Base-by-base conservation (phyloP, 1,140 invertebrate species). In the Cepaea nemoralis region DNA sequence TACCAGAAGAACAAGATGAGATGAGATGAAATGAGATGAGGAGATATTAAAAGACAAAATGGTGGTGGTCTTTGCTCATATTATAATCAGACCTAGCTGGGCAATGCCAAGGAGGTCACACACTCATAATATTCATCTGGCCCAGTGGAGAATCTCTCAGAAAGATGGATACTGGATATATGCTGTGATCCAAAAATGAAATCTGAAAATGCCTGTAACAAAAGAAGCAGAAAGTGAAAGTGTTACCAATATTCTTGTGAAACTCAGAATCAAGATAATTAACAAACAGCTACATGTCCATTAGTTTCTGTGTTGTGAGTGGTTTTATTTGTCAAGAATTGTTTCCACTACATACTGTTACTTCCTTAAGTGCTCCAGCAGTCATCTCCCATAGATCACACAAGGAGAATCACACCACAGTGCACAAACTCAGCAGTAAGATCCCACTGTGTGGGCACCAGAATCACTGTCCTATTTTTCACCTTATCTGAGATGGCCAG, bases 151-250 rank as follows among this genome's bases (percentile, higher is more conserved):
- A 91, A 88, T 50, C 91, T 84, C 83, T 93, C 90, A 3, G 94
- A 94, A 71, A 95, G 85, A 85, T 94, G 93, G 39, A 95, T 89
- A 39, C 90, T 87, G 22, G 92, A 88, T 1, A 94, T 80, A 27
- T 85, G 87, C n/a, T 90, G 87, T 82, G 91, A 87, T 33, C 94
- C 94, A 91, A 95, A 94, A 31, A 90, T 86, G 84, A 90, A 94
- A 78, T 93, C 88, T 81, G 92, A 87, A 88, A 93, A 93, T 82
- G 88, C 90, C 94, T 94, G 89, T 27, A 93, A 92, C 83, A 85
- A 88, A 83, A 84, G 85, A 89, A 80, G 83, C 35, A 63, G 12
- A 69, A 3, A 82, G 42, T 45, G 8, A 55, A 5, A 10, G 50
- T 2, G 19, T 3, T 22, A 5, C 19, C n/a, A 55, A 14, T 24